Evolutionary conservation across 2,113 vertebrate species (phyloP), one percentile per base, ranked within the genome.

Genomic region (Nothoprocta pentlandii): DNA sequence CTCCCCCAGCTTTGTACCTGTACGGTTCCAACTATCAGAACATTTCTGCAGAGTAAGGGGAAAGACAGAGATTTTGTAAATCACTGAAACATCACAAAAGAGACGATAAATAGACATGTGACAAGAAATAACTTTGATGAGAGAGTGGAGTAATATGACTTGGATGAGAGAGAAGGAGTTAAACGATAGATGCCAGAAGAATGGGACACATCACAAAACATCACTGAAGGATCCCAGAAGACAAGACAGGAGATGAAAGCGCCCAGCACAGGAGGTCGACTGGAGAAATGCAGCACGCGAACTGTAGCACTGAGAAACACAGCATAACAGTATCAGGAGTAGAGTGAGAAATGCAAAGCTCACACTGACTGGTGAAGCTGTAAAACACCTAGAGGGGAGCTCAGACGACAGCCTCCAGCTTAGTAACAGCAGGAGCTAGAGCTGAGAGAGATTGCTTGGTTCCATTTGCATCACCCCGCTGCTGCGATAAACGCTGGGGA

Each of bases 341-440:
- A 80, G 61, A 80, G 66, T 80, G 47, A 81, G 59, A 89, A 94
- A 94, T 41, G 39, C 28, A 85, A 80, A 67, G 5, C 26, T 87
- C 23, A 54, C 5, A n/a, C 6, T 87, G 46, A 62, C 59, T 80
- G 62, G 20, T 80, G 64, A 87, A 67, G 46, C 54, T 85, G 14
- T 42, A 47, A 80, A 87, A 80, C 16, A 49, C 36, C 77, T 46
- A 25, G 34, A 59, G 51, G 39, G 22, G 2, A 2, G 70, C 49
- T 47, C 59, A 77, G 46, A 67, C 7, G 7, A 41, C 3, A 94
- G 44, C 16, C 58, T 66, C 58, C 34, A 66, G 49, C n/a, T 69
- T 41, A 76, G 34, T 39, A 95, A 25, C 26, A 80, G 30, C 0
- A 0, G 23, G 21, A 80, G 42, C 3, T 42, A 64, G 44, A 58